These are phyloP conservation scores for Cosmia trapezina DNA, from an alignment of 2,888 invertebrate species.

Conservation along the genomic window DNA sequence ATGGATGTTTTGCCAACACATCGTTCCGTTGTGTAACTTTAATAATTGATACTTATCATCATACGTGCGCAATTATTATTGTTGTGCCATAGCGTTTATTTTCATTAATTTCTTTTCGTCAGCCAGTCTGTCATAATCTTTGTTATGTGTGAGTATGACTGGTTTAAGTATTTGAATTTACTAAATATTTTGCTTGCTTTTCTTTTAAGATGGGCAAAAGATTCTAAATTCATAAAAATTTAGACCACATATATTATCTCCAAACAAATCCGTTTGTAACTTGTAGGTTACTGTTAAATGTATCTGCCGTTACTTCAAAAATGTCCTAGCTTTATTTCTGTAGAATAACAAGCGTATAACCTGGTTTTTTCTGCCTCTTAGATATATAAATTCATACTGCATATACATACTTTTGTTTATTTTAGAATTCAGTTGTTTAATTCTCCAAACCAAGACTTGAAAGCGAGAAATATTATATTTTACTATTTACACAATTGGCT, in stretches of 20 bases:
- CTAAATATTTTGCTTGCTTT: neutral
- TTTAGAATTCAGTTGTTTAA: slow-evolving; percentile 6
- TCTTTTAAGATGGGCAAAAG: neutral
- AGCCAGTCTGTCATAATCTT: neutral
- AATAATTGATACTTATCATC: neutral
- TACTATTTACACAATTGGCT: slow-evolving; percentile 53
- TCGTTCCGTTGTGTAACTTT: neutral
- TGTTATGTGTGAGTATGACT: neutral
- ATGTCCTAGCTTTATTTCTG: slow-evolving; percentile 25
- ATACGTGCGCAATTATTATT: neutral
- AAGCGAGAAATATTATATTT: slow-evolving; percentile 19
- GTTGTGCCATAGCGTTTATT: slow-evolving; percentile 2
- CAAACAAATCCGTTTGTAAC: slow-evolving; percentile 34
- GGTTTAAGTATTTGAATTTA: neutral
- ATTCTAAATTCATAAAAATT: neutral
- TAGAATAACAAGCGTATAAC: slow-evolving; percentile 47
- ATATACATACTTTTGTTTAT: slow-evolving; percentile 29
- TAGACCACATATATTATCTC: neutral
- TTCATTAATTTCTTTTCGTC: neutral
- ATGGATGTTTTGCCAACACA: neutral
- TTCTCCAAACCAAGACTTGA: slow-evolving; percentile 6
- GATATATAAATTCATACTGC: slow-evolving; percentile 37
- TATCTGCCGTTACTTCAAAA: slow-evolving; percentile 27
- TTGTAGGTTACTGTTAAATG: slow-evolving; percentile 8
- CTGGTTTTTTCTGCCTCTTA: slow-evolving; percentile 40